Percentiles rank a stretch among this genome's conserved stretches.
Evolutionary conservation across 2,113 vertebrate species (phyloP).

Genomic region (Urocolius indicus): DNA sequence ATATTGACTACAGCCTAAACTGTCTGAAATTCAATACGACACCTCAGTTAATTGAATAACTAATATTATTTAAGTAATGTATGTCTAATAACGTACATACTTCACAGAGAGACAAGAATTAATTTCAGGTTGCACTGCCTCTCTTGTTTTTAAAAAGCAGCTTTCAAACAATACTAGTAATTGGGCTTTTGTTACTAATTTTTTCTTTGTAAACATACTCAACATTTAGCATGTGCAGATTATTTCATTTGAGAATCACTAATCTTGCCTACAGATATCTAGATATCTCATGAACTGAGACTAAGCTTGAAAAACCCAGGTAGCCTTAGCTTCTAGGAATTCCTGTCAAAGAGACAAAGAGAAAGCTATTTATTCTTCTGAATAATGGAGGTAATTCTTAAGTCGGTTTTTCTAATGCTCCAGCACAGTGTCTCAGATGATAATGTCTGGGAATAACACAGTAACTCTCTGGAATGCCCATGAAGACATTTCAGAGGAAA

Average conservation of each 20-base stretch:
- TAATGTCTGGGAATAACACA: constrained; percentile 47
- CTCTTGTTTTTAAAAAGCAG: background rate
- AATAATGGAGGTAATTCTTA: constrained; percentile 10
- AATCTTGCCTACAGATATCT: background rate
- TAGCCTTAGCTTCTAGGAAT: constrained; percentile 15
- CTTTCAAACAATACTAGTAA: background rate
- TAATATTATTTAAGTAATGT: background rate
- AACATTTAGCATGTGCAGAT: background rate
- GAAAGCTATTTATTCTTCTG: background rate
- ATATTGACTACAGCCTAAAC: background rate
- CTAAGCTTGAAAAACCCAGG: background rate
- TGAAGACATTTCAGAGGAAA: constrained; percentile 51
- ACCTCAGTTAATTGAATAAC: background rate
- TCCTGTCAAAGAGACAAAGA: background rate
- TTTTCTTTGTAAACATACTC: background rate
- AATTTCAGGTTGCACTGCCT: background rate
- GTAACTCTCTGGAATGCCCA: constrained; percentile 19
- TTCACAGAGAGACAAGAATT: background rate
- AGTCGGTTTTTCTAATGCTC: constrained; percentile 26
- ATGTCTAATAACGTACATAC: background rate
- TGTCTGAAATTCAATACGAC: background rate
- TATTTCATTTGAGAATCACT: background rate
- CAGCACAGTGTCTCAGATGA: background rate
- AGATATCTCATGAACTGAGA: background rate
- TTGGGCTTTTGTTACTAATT: background rate